phyloP scores from a whole-genome alignment of 2,888 invertebrate genomes.

The Eretmocerus hayati region DNA sequence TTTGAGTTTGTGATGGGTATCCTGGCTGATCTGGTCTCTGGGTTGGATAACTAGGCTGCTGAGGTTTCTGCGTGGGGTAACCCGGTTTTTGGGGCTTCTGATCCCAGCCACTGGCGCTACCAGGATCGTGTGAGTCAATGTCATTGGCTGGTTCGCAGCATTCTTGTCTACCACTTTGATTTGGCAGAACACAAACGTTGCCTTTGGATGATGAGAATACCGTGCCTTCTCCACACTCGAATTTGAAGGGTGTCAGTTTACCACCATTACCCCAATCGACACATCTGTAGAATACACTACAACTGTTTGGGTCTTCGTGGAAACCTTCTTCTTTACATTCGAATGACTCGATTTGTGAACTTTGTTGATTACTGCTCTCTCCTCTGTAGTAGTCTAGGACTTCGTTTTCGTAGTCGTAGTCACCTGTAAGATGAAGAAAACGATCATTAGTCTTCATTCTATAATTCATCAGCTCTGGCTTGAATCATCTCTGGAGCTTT shows the following conservation, averaged over 20 bases:
- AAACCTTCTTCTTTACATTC: slow-evolving; percentile 64
- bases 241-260: slow-evolving; percentile 55
- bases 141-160: slow-evolving; percentile 56
- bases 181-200: slow-evolving; percentile 68
- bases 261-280: slow-evolving; percentile 54
- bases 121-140: slow-evolving; percentile 37
- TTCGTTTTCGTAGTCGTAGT: slow-evolving; percentile 20
- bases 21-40: slow-evolving; percentile 9
- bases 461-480: no score
- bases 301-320: slow-evolving; percentile 64
- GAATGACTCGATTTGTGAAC: slow-evolving; percentile 41
- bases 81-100: neutral
- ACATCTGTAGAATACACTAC: slow-evolving; percentile 69
- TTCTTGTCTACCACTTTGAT: slow-evolving; percentile 60
- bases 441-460: no score
- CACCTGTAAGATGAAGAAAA: slow-evolving; percentile 9
- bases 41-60: slow-evolving; percentile 5
- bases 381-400: slow-evolving; percentile 15
- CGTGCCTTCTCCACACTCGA: slow-evolving; percentile 69
- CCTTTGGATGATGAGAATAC: slow-evolving; percentile 52
- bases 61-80: neutral
- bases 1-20: neutral
- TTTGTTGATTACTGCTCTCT: slow-evolving; percentile 15
- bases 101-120: slow-evolving; percentile 6
- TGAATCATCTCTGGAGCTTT: no score